Base-by-base conservation (phyloP, 2,797 vertebrate species). In the Parauchenoglanis ngamensis region DNA sequence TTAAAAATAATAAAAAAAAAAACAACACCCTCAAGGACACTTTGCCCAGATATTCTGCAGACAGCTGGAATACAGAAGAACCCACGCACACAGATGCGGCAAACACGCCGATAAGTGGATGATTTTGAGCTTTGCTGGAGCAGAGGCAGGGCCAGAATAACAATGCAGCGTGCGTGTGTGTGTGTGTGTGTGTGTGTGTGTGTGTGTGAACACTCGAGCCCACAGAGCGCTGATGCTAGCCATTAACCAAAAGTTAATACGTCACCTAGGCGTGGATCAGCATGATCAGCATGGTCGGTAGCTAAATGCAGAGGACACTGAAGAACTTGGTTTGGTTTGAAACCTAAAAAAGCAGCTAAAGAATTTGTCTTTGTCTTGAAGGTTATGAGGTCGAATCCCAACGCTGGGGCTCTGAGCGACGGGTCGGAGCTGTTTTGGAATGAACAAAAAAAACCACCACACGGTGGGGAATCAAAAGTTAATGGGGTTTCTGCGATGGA, bases 161-260 rank as follows among this genome's bases (percentile, higher is more conserved):
- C 25, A 54, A 52, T 31, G 25, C 46, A 35, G 46, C 2, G 1
- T 23, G 15, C 49, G 40, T 4, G 40, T 40, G 40, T 40, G 40
- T 40, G 40, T 40, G 40, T 35, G 35, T 35, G 35, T 35, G 35
- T 2, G 35, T 3, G 35, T 40, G 35, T 40, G 40, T 40, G 40
- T 40, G 40, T 40, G 40, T 40, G 40, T 40, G 40, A 3, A 40
- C 40, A 4, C 40, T 40, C 40, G 40, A 40, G 40, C 40, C 40
- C 40, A 56, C 59, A 25, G 31, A 11, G 63, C 59, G 2, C 78
- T 89, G 82, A 91, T 83, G 91, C 89, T 91, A 2, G 87, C 83
- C 7, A 63, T 89, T 80, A 92, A 91, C 87, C 88, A 89, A 85
- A 87, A 86, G 88, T 88, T 61, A 84, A 88, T 92, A 89, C 80